Evolutionary conservation across 2,888 invertebrate genomes (phyloP), one percentile per base, ranked within the genome.

Genomic region (Oxycera nigricornis): DNA sequence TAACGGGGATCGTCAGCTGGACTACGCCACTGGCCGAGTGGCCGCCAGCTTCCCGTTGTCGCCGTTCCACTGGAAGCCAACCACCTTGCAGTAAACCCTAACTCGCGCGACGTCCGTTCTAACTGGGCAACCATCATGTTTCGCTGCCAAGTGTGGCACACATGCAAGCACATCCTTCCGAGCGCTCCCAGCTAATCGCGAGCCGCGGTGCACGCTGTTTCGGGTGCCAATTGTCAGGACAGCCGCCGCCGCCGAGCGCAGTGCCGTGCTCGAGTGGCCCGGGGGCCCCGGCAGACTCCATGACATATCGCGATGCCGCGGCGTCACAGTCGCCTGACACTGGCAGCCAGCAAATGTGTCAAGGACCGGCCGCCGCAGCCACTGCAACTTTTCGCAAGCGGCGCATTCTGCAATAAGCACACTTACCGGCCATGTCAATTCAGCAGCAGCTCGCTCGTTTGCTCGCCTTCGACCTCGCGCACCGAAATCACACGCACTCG

Each of bases 381-480:
- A 59, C 70, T 52, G 68, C 50, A 28, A 30, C 14, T 65, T 62
- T 35, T 55, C 22, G 20, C 39, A 24, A 41, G 11, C 24, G 65
- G 6, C 24, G 1, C 24, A 6, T 30, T 62, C 17, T 30, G 46
- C 62, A 65, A 67, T 55, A 67, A 86, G 87, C 87, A 73, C 81
- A 91, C 91, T 91, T 91, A 91, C 91, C 91, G 91, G 91, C 91
- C 92, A 92, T 92, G 90, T 90, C 91, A 91, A 89, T 83, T 79
- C 31, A 70, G 35, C 70, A 70, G 70, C 70, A 70, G 55, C 70
- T 70, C 70, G 70, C 68, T 50, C 50, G 65, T 65, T 65, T 52
- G 52, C 68, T 68, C 68, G 68, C 70, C 70, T 52, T 83, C 83
- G 83, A 82, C 83, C 82, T 83, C 82, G 82, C 82, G 75, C 77